Base-by-base conservation (phyloP, 2,797 vertebrate genomes). In the Peromyscus nudipes region DNA sequence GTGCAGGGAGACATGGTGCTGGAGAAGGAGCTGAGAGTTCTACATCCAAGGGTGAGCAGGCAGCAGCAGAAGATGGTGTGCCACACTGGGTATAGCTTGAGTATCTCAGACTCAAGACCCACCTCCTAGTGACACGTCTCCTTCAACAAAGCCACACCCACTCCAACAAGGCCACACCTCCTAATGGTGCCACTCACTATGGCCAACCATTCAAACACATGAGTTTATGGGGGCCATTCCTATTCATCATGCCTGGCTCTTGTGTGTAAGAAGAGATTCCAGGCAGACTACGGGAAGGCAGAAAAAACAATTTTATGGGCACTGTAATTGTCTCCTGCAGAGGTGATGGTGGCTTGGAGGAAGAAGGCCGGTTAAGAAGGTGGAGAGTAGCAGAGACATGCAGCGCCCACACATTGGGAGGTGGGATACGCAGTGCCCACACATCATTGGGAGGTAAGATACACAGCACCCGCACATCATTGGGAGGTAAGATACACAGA, bases 401-500 rank as follows among this genome's bases (percentile, higher is more conserved):
- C 46, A 8, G 46, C 46, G 9, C 46, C 46, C 46, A 1, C 46
- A 49, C 46, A 49, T 49, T 49, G 46, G 46, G 46, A 11, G 46
- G 9, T 49, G 11, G 2, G 46, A 49, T 2, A 49, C 25, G 49
- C 12, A 7, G 49, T 2, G 3, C 46, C 23, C 40, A 31, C 52
- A 27, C 67, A 25, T 52, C 49, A 52, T 29, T 40, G 71, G 60
- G 90, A 92, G 40, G 75, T 4, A 89, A 92, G 91, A 87, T 29
- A 40, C 80, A 34, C 55, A 23, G 13, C 19, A 57, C 46, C 25
- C 40, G 49, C 46, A 29, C 67, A 27, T 25, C 62, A 27, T 25
- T 43, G 65, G 55, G 87, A 91, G 43, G 76, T 5, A 89, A 93
- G 92, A 88, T n/a, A 43, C 80, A 34, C 62, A 49, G 92, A 77